Conservation (phyloP, 2,113 vertebrate genomes). For the Cyanoliseus patagonus region DNA sequence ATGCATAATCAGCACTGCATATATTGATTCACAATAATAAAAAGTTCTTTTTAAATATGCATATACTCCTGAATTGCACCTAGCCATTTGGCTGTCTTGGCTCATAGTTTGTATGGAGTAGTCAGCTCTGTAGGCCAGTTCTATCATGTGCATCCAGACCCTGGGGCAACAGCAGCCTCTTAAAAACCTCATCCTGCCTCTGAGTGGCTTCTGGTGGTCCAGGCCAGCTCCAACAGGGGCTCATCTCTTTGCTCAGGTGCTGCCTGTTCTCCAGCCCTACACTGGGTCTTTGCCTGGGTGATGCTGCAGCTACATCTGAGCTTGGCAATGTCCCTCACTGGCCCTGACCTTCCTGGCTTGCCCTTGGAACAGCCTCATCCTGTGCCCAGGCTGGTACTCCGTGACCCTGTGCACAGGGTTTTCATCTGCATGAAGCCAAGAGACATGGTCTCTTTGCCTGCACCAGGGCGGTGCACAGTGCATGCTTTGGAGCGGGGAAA, state of each 20-base stretch:
- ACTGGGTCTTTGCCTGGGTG: rapidly evolving
- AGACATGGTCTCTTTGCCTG: neutral
- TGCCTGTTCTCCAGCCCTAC: neutral
- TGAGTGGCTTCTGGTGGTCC: neutral
- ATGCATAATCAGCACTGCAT: neutral
- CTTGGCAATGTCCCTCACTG: neutral
- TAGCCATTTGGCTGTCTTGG: neutral
- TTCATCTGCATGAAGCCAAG: rapidly evolving
- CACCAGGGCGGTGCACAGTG: rapidly evolving
- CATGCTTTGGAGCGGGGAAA: neutral
- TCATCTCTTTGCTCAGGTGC: neutral
- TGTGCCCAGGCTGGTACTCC: neutral
- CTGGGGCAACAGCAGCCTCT: neutral
- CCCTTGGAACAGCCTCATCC: neutral
- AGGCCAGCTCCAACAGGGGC: neutral
- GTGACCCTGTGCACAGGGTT: neutral
- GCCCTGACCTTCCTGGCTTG: neutral
- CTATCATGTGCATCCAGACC: neutral
- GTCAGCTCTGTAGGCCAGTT: neutral
- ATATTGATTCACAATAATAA: neutral
- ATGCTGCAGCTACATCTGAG: neutral
- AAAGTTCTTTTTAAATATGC: neutral
- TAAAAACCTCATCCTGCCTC: neutral
- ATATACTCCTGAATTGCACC: neutral
- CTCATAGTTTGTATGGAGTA: neutral